phyloP scores from a whole-genome alignment of 2,797 vertebrate species.

The Sebastes steindachneri region DNA sequence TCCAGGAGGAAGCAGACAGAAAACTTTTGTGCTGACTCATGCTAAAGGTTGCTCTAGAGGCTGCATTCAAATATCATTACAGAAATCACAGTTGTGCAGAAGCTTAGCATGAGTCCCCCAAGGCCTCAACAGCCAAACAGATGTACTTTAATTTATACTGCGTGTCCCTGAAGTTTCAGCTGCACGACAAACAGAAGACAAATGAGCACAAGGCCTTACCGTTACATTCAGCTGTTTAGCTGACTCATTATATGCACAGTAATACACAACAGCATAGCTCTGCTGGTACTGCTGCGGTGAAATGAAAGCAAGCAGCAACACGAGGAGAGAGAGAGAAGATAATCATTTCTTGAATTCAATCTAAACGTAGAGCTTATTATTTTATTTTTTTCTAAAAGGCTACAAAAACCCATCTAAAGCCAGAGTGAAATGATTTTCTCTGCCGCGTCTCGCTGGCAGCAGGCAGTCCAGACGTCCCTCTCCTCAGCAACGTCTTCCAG shows the following conservation, averaged over 20 bases:
- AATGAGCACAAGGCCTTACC: slow-evolving; percentile 5
- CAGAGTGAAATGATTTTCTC: too few species aligned
- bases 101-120: slow-evolving; percentile 13
- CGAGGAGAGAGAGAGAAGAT: background rate
- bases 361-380: too few species aligned
- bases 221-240: background rate
- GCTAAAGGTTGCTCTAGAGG: slow-evolving; percentile 28
- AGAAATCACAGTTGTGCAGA: slow-evolving; percentile 26
- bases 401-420: too few species aligned
- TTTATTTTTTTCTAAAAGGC: too few species aligned
- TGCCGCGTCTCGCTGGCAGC: too few species aligned
- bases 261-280: background rate
- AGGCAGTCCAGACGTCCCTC: too few species aligned
- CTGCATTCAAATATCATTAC: slow-evolving; percentile 41
- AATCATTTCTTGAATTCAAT: background rate
- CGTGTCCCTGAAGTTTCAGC: slow-evolving; percentile 28
- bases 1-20: background rate
- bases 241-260: background rate
- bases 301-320: background rate
- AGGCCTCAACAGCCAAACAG: slow-evolving; percentile 22
- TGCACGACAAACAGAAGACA: slow-evolving; percentile 22
- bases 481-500: too few species aligned
- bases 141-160: slow-evolving; percentile 32
- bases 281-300: background rate
- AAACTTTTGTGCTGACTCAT: slow-evolving; percentile 51